phyloP scores from a whole-genome alignment of 2,113 vertebrate species.

The Potamarius usumacintae region DNA sequence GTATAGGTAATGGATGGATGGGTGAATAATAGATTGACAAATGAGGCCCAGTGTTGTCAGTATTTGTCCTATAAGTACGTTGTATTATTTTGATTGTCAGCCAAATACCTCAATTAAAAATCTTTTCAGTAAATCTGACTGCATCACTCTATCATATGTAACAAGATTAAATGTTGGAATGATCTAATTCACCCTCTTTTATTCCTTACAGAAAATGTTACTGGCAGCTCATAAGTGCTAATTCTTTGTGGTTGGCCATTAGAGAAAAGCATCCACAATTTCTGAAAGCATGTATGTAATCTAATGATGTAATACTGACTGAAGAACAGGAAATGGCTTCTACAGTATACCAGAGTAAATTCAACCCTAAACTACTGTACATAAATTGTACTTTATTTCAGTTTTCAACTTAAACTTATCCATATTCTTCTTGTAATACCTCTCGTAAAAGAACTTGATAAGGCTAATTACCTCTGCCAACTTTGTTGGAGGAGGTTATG shows the following conservation, averaged over 20 bases:
- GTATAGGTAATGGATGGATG: too few species aligned
- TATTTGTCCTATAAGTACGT: not conserved
- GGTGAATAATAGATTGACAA: not conserved
- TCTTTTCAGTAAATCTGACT: not conserved
- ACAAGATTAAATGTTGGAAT: not conserved
- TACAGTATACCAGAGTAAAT: not conserved
- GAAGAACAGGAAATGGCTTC: not conserved
- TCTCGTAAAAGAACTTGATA: constrained; percentile 34
- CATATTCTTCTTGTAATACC: constrained; percentile 35
- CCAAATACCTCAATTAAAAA: not conserved
- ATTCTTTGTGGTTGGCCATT: not conserved
- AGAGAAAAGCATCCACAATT: not conserved
- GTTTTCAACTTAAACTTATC: not conserved
- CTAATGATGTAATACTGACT: not conserved
- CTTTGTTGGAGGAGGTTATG: too few species aligned
- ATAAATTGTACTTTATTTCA: not conserved
- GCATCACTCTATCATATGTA: not conserved
- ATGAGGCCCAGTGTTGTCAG: not conserved
- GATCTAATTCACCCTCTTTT: not conserved
- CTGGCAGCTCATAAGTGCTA: not conserved
- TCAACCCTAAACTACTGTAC: not conserved
- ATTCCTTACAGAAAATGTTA: not conserved
- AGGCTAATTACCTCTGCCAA: too few species aligned
- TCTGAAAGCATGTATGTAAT: not conserved
- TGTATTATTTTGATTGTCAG: not conserved